Evolutionary conservation across 2,888 invertebrate species (phyloP).

Genomic region (Caenorhabditis sp.): DNA sequence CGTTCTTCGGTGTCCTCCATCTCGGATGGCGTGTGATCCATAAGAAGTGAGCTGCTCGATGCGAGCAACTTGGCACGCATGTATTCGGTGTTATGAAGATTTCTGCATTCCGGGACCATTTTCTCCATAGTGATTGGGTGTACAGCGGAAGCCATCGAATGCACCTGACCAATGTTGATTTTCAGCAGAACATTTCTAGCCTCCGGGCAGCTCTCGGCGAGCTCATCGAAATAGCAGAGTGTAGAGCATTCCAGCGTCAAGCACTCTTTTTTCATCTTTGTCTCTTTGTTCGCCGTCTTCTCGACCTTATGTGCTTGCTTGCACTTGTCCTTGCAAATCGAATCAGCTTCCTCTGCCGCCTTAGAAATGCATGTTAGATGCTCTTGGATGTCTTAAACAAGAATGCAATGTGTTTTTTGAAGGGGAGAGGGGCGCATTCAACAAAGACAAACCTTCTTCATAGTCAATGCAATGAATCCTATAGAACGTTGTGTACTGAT

Average conservation of each 20-base stretch:
- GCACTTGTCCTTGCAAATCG: constrained; percentile 70
- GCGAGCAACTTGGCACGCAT: constrained; percentile 67
- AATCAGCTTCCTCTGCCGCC: constrained; percentile 69
- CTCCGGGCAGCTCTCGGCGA: constrained; percentile 76
- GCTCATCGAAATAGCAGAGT: constrained; percentile 79
- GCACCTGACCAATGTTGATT: constrained; percentile 70
- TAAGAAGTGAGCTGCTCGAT: constrained; percentile 49
- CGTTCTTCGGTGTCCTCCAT: constrained; percentile 45
- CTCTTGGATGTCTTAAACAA: constrained; percentile 65
- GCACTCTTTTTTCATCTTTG: constrained; percentile 66
- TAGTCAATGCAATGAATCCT: constrained; percentile 73
- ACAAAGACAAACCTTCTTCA: constrained; percentile 63
- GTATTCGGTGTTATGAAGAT: constrained; percentile 68
- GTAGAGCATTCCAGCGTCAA: constrained; percentile 79
- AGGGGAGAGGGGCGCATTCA: no score
- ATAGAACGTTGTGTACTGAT: constrained; percentile 72
- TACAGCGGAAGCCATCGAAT: constrained; percentile 66
- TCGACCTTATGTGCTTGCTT: constrained; percentile 63
- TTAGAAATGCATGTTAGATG: constrained; percentile 67
- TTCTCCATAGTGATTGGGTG: constrained; percentile 69
- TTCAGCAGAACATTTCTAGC: constrained; percentile 74
- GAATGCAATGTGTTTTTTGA: neutral
- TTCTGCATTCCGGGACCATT: constrained; percentile 68
- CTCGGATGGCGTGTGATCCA: constrained; percentile 61
- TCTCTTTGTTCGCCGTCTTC: constrained; percentile 63